Evolutionary conservation across 2,113 vertebrate species (phyloP), one percentile per base, ranked within the genome.

Genomic region (Synodontis membranacea): DNA sequence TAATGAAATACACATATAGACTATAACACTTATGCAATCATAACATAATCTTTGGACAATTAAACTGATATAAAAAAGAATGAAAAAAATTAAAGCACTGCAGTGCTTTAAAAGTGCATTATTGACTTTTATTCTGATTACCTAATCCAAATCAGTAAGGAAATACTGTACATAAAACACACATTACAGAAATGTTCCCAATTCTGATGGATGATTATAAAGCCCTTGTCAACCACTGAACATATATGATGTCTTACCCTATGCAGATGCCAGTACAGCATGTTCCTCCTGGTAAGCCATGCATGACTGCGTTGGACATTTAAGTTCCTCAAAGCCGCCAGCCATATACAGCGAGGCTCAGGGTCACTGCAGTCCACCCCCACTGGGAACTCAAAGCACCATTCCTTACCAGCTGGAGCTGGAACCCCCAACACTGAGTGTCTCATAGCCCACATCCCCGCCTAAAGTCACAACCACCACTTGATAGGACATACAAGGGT

Each of bases 271-370:
- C 88, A 91, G 48, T 48, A 89, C 70, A 89, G 91, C 48, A 89
- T 87, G 37, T 90, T 34, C 86, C 92, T 93, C 80, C 56, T 60
- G 62, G 90, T 88, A 56, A 88, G 80, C 8, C 86, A 85, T 89
- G 86, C 84, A 74, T 87, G 86, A 12, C 91, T 92, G 10, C 80
- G 74, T 11, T 21, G 42, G 80, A 84, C 82, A 0, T 91, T 91
- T 19, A 89, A 28, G 21, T 91, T 94, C 82, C 92, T 88, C 66
- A 97, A 93, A 86, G 91, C 96, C 2, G 95, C 96, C 90, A 98
- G 89, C 97, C 97, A 98, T 90, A 98, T 95, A 89, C 97, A 98
- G 89, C 96, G 95, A 19, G 97, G 97, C 90, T 98, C 97, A 0
- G 96, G 95, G 9, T 94, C 92, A 54, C 96, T 96, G 91, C 97